Evolutionary conservation across 2,113 vertebrate species (phyloP).

Genomic region (Microcebus lehilahytsara): DNA sequence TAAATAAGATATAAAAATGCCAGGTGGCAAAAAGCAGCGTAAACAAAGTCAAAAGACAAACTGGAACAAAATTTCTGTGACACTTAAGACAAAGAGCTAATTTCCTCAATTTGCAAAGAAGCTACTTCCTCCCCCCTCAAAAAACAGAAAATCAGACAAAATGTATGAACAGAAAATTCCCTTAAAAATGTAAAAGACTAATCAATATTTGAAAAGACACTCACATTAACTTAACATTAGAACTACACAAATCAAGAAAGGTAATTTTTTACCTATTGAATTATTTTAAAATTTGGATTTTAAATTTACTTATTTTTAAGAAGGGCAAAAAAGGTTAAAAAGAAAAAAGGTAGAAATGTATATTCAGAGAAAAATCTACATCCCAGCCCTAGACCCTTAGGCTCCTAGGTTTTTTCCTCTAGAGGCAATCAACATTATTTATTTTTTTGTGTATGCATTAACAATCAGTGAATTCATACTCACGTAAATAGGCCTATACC

Average conservation of each 20-base stretch:
- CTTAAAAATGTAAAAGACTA: background rate
- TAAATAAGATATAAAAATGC: background rate
- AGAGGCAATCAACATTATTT: background rate
- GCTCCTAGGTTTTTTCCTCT: background rate
- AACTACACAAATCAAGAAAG: background rate
- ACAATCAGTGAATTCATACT: background rate
- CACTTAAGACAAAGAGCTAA: background rate
- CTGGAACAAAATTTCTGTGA: background rate
- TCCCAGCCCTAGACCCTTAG: background rate
- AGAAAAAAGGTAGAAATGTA: background rate
- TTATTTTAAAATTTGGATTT: conserved; percentile 3
- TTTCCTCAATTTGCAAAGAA: background rate
- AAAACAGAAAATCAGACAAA: background rate
- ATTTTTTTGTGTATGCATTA: background rate
- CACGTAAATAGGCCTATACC: background rate
- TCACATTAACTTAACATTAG: background rate
- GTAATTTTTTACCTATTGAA: background rate
- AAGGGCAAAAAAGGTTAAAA: background rate
- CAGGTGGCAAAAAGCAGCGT: background rate
- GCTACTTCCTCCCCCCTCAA: background rate
- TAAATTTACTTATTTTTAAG: background rate
- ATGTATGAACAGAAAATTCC: background rate
- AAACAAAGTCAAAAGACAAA: background rate
- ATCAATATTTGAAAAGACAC: background rate
- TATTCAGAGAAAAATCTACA: background rate